phyloP scores from a whole-genome alignment of 2,888 invertebrate species.

The Amphipyra berbera region DNA sequence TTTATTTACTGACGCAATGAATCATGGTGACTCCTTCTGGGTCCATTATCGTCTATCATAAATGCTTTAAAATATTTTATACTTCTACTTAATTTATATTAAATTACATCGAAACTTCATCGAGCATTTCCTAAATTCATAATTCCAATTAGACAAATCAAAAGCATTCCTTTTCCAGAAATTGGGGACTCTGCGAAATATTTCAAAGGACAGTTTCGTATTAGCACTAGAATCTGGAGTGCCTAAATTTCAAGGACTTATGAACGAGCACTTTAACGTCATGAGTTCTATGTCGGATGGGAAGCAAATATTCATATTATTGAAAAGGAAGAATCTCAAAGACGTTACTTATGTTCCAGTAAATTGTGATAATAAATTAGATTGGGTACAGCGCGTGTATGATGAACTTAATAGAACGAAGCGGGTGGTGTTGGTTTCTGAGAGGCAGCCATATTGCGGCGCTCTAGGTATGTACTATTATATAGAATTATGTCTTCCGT shows the following conservation, averaged over 20 bases:
- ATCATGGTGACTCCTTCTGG: no score
- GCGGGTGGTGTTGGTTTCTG: constrained; percentile 69
- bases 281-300: constrained; percentile 69
- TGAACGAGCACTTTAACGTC: constrained; percentile 62
- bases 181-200: constrained; percentile 59
- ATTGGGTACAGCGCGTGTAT: constrained; percentile 68
- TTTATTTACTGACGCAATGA: no score
- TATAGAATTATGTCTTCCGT: constrained; percentile 3
- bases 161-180: constrained; percentile 65
- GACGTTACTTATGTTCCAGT: constrained; percentile 65
- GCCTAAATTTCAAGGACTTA: constrained; percentile 56
- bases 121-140: not conserved
- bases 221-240: constrained; percentile 66
- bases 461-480: constrained; percentile 68
- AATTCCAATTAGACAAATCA: not conserved
- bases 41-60: no score
- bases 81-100: no score
- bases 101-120: no score
- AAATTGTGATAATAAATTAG: constrained; percentile 66
- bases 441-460: constrained; percentile 70
- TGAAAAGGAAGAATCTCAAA: constrained; percentile 60
- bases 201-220: constrained; percentile 65
- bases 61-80: no score
- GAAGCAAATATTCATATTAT: constrained; percentile 64
- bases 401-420: constrained; percentile 66